Conservation (phyloP, 2,113 vertebrate genomes). For the Pseudonaja textilis region DNA sequence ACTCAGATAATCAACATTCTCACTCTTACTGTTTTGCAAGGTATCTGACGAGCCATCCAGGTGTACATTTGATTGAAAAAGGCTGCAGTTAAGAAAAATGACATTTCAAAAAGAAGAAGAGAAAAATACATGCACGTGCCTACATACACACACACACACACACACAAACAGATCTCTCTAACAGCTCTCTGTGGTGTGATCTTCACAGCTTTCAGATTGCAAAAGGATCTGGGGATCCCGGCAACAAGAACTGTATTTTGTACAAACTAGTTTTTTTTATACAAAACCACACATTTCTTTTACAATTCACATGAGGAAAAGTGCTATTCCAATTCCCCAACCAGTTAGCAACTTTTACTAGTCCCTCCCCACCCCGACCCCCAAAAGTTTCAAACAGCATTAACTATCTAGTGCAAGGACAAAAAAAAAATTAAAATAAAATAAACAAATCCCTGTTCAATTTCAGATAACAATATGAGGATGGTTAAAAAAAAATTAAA, state of each 20-base stretch:
- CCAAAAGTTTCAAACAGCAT: conserved; percentile 64
- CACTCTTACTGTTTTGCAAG: conserved; percentile 59
- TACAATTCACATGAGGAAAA: conserved; percentile 56
- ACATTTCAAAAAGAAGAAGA: conserved; percentile 56
- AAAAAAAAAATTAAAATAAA: conserved; percentile 63
- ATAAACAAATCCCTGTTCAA: background rate
- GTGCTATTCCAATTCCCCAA: conserved; percentile 56
- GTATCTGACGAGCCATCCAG: conserved; percentile 51
- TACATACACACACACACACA: conserved; percentile 34
- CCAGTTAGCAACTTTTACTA: conserved; percentile 55
- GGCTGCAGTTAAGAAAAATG: conserved; percentile 60
- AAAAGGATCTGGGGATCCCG: conserved; percentile 39
- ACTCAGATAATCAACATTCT: conserved; percentile 55
- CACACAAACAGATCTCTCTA: conserved; percentile 58
- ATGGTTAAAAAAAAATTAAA: conserved; percentile 68
- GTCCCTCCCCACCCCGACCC: conserved; percentile 10
- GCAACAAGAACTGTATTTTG: conserved; percentile 63
- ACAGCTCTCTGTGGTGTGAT: conserved; percentile 63
- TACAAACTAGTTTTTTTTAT: conserved; percentile 64
- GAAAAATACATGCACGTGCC: conserved; percentile 28
- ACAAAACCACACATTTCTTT: conserved; percentile 67
- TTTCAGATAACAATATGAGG: conserved; percentile 54
- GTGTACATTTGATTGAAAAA: conserved; percentile 51
- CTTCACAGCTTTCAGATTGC: conserved; percentile 75
- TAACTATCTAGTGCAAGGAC: conserved; percentile 74